A percentile compares a stretch with the other conserved stretches of the same genome.
Conservation (phyloP, 1,140 invertebrate genomes). For the Pogonomyrmex barbatus region DNA sequence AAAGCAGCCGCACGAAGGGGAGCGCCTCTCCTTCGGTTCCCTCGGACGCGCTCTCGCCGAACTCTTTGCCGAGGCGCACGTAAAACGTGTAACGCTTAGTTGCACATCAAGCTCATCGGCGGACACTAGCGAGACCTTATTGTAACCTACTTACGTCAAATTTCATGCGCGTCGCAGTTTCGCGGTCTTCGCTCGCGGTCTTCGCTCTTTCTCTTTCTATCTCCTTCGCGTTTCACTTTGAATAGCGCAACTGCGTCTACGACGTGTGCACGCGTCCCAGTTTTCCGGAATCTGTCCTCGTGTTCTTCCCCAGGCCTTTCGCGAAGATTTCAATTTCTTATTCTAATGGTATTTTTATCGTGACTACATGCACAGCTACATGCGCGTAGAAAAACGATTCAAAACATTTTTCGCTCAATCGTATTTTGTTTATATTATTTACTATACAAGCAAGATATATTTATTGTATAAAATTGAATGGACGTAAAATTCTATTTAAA, state of each 20-base stretch:
- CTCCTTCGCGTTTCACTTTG: constrained; percentile 40
- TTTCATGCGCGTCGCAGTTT: constrained; percentile 33
- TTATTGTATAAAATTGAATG: background rate
- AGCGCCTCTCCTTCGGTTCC: background rate
- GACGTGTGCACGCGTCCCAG: background rate
- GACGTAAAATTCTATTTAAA: background rate
- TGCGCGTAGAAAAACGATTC: background rate
- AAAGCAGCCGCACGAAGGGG: background rate
- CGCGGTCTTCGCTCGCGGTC: background rate
- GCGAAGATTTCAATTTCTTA: background rate
- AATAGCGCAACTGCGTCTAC: background rate
- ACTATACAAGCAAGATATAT: background rate
- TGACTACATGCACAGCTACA: background rate
- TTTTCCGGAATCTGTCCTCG: background rate
- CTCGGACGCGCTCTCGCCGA: background rate
- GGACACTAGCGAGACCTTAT: constrained; percentile 52
- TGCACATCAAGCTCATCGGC: constrained; percentile 57
- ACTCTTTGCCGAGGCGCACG: background rate
- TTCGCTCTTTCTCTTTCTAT: background rate
- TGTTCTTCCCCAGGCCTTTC: background rate
- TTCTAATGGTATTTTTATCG: background rate
- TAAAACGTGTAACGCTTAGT: constrained; percentile 54
- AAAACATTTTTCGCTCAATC: too few species aligned
- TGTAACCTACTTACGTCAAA: constrained; percentile 54
- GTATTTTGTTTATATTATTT: background rate